Conservation (phyloP, 2,113 vertebrate species). For the Puffinus mauretanicus region DNA sequence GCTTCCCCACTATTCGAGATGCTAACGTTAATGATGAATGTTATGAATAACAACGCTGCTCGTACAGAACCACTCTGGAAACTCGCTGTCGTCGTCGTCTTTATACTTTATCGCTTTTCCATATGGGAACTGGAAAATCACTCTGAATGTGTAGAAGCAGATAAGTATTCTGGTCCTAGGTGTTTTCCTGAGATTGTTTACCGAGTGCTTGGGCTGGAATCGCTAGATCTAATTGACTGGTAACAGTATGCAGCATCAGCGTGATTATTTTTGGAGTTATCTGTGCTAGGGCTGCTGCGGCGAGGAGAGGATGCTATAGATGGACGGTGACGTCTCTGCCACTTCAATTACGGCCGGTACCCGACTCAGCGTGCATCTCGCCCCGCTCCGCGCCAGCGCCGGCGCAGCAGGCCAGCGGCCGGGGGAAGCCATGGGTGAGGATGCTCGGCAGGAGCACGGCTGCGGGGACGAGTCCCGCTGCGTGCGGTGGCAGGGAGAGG, state of each 20-base stretch:
- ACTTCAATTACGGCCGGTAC: constrained; percentile 76
- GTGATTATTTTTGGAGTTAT: background rate
- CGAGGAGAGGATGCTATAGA: constrained; percentile 71
- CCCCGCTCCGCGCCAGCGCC: constrained; percentile 64
- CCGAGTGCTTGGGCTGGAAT: constrained; percentile 66
- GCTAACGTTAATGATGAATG: background rate
- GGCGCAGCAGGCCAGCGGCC: constrained; percentile 72
- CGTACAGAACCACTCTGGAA: constrained; percentile 33
- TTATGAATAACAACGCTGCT: constrained; percentile 54
- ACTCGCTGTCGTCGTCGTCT: constrained; percentile 48
- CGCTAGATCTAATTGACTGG: constrained; percentile 72
- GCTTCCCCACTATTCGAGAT: background rate
- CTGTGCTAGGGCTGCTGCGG: background rate
- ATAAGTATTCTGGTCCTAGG: constrained; percentile 66
- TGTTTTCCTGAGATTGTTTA: constrained; percentile 71
- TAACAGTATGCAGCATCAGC: constrained; percentile 57
- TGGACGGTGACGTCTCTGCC: constrained; percentile 78
- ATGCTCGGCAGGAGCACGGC: background rate
- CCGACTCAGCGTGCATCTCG: constrained; percentile 63
- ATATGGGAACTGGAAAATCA: constrained; percentile 64
- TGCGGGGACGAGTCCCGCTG: background rate
- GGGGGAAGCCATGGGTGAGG: background rate
- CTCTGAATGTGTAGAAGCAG: constrained; percentile 69
- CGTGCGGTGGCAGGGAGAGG: background rate
- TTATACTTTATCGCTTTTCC: constrained; percentile 64